Conservation (phyloP, 2,797 vertebrate species). For the Catharus ustulatus region DNA sequence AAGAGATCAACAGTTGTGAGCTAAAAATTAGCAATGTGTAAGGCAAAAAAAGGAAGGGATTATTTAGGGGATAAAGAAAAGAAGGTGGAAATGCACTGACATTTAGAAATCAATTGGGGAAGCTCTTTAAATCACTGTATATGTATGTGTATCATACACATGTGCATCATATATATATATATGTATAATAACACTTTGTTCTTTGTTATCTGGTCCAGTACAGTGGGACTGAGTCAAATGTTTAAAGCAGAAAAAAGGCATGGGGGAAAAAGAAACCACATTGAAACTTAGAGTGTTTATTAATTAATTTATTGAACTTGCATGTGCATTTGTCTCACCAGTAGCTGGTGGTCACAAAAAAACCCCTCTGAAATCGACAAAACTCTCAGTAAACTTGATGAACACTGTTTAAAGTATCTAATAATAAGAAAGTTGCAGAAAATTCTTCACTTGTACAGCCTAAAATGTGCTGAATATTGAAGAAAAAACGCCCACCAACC, state of each 20-base stretch:
- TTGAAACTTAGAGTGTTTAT: constrained; percentile 53
- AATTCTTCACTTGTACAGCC: constrained; percentile 56
- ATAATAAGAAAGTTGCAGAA: constrained; percentile 77
- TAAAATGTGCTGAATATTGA: constrained; percentile 71
- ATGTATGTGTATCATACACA: accelerated
- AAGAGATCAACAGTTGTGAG: background rate
- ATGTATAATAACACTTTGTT: background rate
- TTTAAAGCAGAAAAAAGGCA: background rate
- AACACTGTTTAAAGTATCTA: constrained; percentile 65
- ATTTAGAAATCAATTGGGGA: background rate
- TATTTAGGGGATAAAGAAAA: background rate
- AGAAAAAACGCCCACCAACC: background rate
- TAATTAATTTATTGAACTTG: constrained; percentile 74
- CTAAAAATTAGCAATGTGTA: background rate
- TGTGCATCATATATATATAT: background rate
- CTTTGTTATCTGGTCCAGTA: background rate
- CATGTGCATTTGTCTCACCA: constrained; percentile 72
- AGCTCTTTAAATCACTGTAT: background rate
- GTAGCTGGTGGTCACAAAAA: constrained; percentile 66
- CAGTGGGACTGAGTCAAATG: background rate
- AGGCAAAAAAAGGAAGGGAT: background rate
- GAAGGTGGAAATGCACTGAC: background rate
- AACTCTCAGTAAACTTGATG: constrained; percentile 67
- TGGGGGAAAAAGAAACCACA: background rate
- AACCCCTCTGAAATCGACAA: constrained; percentile 40